Evolutionary conservation across 2,113 vertebrate species (phyloP).

Genomic region (Scomber japonicus): DNA sequence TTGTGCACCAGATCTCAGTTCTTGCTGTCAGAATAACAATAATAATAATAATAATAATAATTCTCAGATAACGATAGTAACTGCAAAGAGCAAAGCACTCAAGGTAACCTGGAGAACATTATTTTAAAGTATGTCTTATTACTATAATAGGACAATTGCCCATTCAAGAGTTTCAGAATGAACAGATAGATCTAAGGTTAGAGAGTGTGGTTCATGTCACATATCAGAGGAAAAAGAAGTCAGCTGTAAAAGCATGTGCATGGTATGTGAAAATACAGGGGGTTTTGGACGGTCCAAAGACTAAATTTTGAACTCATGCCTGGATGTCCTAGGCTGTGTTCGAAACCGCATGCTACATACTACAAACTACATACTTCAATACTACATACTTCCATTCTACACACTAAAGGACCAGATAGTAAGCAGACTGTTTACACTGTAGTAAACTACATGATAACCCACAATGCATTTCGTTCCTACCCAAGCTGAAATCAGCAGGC

Average conservation of each 20-base stretch:
- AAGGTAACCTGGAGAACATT: not conserved
- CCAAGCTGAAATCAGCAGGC: too few relatives aligned
- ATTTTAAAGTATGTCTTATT: not conserved
- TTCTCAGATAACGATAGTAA: not conserved
- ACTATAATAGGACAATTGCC: not conserved
- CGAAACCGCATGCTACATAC: too few relatives aligned
- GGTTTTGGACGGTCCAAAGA: not conserved
- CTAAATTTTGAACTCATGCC: not conserved
- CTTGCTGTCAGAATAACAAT: not conserved
- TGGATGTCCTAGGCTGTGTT: not conserved
- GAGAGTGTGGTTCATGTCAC: not conserved
- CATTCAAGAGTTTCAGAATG: not conserved
- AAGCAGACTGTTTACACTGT: too few relatives aligned
- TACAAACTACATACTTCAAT: too few relatives aligned
- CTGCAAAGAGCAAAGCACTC: not conserved
- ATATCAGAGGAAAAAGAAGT: not conserved
- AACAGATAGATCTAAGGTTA: too few relatives aligned
- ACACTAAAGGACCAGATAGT: too few relatives aligned
- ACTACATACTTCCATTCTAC: too few relatives aligned
- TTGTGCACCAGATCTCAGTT: too few relatives aligned
- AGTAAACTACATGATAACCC: too few relatives aligned
- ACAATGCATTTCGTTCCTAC: too few relatives aligned
- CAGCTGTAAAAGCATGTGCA: not conserved
- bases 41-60: not conserved
- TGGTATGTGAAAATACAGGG: not conserved